Base-by-base conservation (phyloP, 2,888 invertebrate species). In the Chrysolina haemoptera region DNA sequence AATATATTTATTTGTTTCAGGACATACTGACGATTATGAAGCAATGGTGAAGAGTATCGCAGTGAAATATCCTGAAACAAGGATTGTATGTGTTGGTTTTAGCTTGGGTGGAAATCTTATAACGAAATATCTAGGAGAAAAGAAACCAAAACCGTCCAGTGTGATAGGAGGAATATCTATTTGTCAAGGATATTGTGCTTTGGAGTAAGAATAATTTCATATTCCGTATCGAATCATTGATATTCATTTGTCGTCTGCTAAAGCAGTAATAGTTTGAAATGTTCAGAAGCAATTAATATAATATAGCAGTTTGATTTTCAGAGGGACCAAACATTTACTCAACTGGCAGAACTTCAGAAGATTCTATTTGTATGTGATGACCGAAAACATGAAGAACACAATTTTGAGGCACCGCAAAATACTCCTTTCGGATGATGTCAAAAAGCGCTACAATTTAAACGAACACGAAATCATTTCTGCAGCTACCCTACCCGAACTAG, bases 101-200 rank as follows among this genome's bases (percentile, higher is more conserved):
- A 97, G 97, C 88, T 92, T 98, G 86, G 98, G 98, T 62, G 98
- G 96, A 27, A 98, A 98, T 89, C 90, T 98, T 78, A 92, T 98
- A 59, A 94, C 96, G n/a, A 97, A 97, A 88, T 98, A 97, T 86
- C 90, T 98, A 86, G 97, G 97, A 48, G 96, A 97, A 88, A 86
- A 86, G 48, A 90, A 92, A 80, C 91, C 94, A 1, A 82, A 89
- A 16, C 93, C 92, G 84, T 73, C 77, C 1, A 81, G 80, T 59
- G 93, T 98, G 72, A 93, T 97, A 82, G 96, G 96, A 68, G 98
- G 94, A 40, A 93, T 98, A 82, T 97, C 97, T 43, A 94, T 98
- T 84, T 97, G 98, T 86, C 98, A 98, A 89, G 98, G 98, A 83
- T 98, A 98, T 87, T 95, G 96, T 87, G 96, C 96, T 59, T 93